Percentiles rank a stretch among this genome's conserved stretches.
Conservation (phyloP, 2,888 invertebrate genomes). For the Eupithecia pulchellata region DNA sequence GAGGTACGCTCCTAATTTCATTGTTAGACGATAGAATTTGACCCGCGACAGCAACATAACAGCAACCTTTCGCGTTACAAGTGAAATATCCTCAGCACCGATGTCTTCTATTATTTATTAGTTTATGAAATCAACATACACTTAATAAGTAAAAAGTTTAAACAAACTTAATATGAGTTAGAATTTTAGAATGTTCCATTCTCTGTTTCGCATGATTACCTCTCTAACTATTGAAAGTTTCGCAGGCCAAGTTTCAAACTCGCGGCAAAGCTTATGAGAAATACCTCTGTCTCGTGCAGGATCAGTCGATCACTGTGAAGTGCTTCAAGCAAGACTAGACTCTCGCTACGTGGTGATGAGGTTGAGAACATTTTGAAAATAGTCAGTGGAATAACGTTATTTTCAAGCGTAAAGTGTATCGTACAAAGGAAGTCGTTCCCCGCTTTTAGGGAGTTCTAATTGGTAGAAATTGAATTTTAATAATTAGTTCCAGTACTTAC, state of each 20-base stretch:
- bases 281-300: slow-evolving; percentile 9
- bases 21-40: background rate
- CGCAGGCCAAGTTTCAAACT: background rate
- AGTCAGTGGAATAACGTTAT: background rate
- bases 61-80: background rate
- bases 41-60: background rate
- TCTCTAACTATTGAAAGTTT: slow-evolving; percentile 9
- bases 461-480: background rate
- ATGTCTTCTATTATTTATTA: background rate
- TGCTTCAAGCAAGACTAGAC: background rate
- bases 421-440: background rate
- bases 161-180: background rate
- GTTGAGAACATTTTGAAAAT: background rate
- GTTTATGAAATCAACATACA: background rate
- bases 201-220: background rate
- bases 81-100: background rate
- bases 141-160: background rate
- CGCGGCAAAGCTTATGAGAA: slow-evolving; percentile 11
- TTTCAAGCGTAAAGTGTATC: background rate
- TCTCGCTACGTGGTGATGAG: background rate
- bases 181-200: slow-evolving; percentile 2
- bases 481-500: background rate
- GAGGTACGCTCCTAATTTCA: too few species aligned
- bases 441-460: background rate
- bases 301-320: slow-evolving; percentile 5